Conservation (phyloP, 2,888 invertebrate genomes). For the Stenodera caucasica region DNA sequence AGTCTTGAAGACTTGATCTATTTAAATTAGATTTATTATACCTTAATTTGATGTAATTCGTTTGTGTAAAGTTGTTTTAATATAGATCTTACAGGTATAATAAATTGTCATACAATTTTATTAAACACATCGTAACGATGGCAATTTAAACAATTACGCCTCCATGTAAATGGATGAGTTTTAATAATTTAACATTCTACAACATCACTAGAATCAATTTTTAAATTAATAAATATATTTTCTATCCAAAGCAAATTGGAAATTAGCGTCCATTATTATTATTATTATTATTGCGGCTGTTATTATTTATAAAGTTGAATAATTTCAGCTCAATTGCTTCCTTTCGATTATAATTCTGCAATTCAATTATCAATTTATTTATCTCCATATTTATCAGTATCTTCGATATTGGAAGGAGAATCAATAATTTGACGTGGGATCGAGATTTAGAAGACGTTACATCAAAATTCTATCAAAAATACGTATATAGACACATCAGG, state of each 20-base stretch:
- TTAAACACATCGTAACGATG: conserved; percentile 18
- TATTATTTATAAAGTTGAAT: not conserved
- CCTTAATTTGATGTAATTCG: conserved; percentile 7
- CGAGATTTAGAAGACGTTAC: no score
- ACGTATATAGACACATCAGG: no score
- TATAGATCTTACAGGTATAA: conserved; percentile 13
- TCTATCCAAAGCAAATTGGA: not conserved
- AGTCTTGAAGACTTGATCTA: conserved; percentile 2
- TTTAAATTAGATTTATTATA: conserved; percentile 5
- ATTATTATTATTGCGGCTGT: not conserved
- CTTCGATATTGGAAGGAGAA: no score
- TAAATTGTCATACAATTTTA: conserved; percentile 20
- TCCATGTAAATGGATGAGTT: conserved; percentile 20
- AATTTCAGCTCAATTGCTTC: not conserved
- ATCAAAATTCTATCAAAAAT: no score
- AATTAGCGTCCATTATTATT: not conserved
- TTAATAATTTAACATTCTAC: conserved; percentile 4
- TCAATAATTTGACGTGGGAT: no score
- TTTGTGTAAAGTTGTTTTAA: conserved; percentile 14
- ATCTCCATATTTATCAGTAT: no score
- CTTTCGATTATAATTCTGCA: not conserved
- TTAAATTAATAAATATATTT: not conserved
- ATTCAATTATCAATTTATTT: not conserved
- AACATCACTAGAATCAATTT: conserved; percentile 6
- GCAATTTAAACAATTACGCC: conserved; percentile 22